These are phyloP conservation scores for Galleria mellonella DNA, from an alignment of 1,140 invertebrate genomes.

Conservation along the genomic window DNA sequence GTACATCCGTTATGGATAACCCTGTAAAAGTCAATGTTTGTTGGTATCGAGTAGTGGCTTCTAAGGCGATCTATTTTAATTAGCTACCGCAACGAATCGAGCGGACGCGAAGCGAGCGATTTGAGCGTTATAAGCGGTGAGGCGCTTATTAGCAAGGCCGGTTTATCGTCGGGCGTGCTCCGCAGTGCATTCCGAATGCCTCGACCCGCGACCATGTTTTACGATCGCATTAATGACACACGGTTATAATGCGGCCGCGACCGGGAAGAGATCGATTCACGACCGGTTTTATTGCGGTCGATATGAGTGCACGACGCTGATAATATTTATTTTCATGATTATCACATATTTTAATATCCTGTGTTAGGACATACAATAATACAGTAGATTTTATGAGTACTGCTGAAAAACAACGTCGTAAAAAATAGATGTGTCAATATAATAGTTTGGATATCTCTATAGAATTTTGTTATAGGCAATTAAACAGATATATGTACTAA, in stretches of 20 bases:
- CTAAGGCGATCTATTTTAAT: slow-evolving; percentile 12
- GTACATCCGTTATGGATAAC: too few relatives aligned
- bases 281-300: slow-evolving; percentile 38
- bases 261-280: slow-evolving; percentile 55
- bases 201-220: slow-evolving; percentile 42
- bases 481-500: too few relatives aligned
- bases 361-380: too few relatives aligned
- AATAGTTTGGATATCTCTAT: too few relatives aligned
- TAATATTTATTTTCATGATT: too few relatives aligned
- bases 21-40: too few relatives aligned
- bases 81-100: slow-evolving; percentile 33
- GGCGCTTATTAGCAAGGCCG: slow-evolving; percentile 27
- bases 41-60: too few relatives aligned
- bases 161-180: slow-evolving; percentile 52
- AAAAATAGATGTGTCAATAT: too few relatives aligned
- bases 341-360: too few relatives aligned
- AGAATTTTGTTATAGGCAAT: too few relatives aligned
- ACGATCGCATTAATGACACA: slow-evolving; percentile 51
- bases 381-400: too few relatives aligned
- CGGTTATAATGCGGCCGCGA: slow-evolving; percentile 27
- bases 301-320: neutral
- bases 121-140: slow-evolving; percentile 17
- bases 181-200: slow-evolving; percentile 41
- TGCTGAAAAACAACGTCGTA: too few relatives aligned
- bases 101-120: slow-evolving; percentile 16